Evolutionary conservation across 2,113 vertebrate species (phyloP).

Genomic region (Pelvicachromis taeniatus): DNA sequence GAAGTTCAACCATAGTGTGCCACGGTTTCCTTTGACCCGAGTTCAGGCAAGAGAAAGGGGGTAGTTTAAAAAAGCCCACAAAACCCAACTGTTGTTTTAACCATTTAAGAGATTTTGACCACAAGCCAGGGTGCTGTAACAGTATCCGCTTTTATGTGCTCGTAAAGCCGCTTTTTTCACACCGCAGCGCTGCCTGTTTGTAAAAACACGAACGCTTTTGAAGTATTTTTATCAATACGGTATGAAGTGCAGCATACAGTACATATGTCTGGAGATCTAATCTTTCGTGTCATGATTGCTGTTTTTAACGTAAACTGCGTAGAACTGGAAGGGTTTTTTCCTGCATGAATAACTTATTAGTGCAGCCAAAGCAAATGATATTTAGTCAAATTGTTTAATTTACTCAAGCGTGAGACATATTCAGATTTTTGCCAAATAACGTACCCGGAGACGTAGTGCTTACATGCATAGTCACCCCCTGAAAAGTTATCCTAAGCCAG

Average conservation of each 20-base stretch:
- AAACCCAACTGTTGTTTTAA: slow-evolving; percentile 55
- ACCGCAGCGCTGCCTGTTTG: slow-evolving; percentile 29
- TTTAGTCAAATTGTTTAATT: not conserved
- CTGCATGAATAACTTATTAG: not conserved
- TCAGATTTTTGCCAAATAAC: not conserved
- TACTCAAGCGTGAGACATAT: accelerated
- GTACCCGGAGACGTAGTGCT: accelerated
- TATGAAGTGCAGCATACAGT: not conserved
- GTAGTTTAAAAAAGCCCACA: slow-evolving; percentile 41
- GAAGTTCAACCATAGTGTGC: slow-evolving; percentile 7
- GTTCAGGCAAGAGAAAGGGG: slow-evolving; percentile 28
- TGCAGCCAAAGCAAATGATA: not conserved
- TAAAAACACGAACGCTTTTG: slow-evolving; percentile 18
- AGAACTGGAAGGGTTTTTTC: not conserved
- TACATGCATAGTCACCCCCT: not conserved
- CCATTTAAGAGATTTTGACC: slow-evolving; percentile 45
- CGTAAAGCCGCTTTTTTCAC: slow-evolving; percentile 60
- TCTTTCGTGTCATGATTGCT: not conserved
- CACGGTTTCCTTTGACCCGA: slow-evolving; percentile 32
- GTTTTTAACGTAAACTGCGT: not conserved
- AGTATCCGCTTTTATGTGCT: slow-evolving; percentile 54
- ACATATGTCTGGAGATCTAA: not conserved
- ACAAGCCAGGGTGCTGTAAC: slow-evolving; percentile 48
- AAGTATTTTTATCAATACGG: slow-evolving; percentile 8
- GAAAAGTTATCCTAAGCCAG: not conserved